A percentile compares a stretch with the other conserved stretches of the same genome.
These are phyloP conservation scores for Panagrolaimus sp. DNA, from an alignment of 1,140 invertebrate genomes.

Conservation along the genomic window DNA sequence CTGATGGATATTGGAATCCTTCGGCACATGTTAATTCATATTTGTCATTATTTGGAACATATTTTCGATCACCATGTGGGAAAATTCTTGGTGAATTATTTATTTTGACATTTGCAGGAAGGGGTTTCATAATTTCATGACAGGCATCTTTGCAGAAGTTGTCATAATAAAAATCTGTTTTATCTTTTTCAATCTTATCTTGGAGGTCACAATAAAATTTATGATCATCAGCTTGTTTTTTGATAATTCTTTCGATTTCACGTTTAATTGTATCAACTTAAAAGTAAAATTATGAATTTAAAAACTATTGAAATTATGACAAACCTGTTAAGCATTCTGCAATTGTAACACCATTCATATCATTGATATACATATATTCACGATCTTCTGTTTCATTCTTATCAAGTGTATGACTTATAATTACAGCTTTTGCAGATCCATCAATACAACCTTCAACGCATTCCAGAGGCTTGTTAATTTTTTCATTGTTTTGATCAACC, in stretches of 20 bases:
- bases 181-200: slow-evolving; percentile 3
- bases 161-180: background rate
- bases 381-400: background rate
- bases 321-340: background rate
- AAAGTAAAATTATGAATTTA: background rate
- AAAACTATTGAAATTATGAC: background rate
- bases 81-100: background rate
- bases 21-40: background rate
- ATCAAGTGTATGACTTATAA: background rate
- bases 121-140: background rate
- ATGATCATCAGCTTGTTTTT: background rate
- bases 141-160: background rate
- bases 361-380: background rate
- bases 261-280: background rate
- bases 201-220: slow-evolving; percentile 1
- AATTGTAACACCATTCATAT: background rate
- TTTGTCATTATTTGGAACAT: slow-evolving; percentile 6
- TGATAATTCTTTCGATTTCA: background rate
- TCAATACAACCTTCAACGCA: background rate
- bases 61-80: background rate
- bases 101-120: background rate
- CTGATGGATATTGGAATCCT: background rate
- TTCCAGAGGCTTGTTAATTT: background rate
- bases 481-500: background rate
- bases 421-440: background rate